Evolutionary conservation across 1,140 invertebrate species (phyloP).

Genomic region (fruit fly (Drosophila melanogaster)): Release_6_plus_ISO1_MT NT_033777.3:19673001-19673500

Average conservation of each 20-base stretch:
- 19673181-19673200: conserved; percentile 17
- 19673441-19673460: conserved; percentile 10
- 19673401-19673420: conserved; percentile 82
- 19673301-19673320: conserved; percentile 44
- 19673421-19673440: conserved; percentile 40
- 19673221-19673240: conserved; percentile 28
- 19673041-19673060: background rate
- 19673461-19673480: conserved; percentile 32
- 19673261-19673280: background rate
- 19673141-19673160: background rate
- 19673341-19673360: conserved; percentile 83
- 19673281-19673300: conserved; percentile 18
- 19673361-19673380: conserved; percentile 84
- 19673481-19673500: conserved; percentile 33
- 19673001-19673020: conserved; percentile 78
- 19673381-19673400: conserved; percentile 83
- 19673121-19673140: background rate
- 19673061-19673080: too few relatives aligned
- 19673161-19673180: background rate
- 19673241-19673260: conserved; percentile 10
- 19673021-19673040: conserved; percentile 9
- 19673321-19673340: conserved; percentile 83
- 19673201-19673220: conserved; percentile 21
- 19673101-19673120: too few relatives aligned
- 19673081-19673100: too few relatives aligned